phyloP scores from a whole-genome alignment of 2,888 invertebrate genomes.

The Horisme vitalbata region DNA sequence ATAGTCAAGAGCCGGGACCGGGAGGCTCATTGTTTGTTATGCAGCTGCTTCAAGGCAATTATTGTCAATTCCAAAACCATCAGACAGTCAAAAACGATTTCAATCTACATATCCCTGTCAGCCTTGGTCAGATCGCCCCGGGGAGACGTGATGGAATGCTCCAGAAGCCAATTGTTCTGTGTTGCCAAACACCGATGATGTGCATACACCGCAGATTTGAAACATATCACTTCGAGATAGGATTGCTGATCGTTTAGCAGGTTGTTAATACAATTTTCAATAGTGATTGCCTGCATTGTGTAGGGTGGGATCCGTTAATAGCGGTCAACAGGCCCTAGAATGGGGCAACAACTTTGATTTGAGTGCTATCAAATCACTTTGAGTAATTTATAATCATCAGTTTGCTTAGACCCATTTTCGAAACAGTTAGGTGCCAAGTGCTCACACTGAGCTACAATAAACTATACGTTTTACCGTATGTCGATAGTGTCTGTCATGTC shows the following conservation, averaged over 20 bases:
- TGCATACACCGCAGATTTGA: not conserved
- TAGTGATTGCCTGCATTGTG: slow-evolving; percentile 56
- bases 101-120: slow-evolving; percentile 14
- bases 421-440: slow-evolving; percentile 12
- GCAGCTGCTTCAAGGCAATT: not conserved
- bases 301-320: slow-evolving; percentile 39
- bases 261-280: slow-evolving; percentile 28
- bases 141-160: slow-evolving; percentile 30
- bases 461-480: too few relatives aligned
- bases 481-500: too few relatives aligned
- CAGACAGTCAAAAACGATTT: slow-evolving; percentile 5
- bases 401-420: slow-evolving; percentile 17
- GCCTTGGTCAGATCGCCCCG: slow-evolving; percentile 6
- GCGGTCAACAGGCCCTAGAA: slow-evolving; percentile 33
- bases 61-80: not conserved
- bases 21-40: too few relatives aligned
- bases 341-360: slow-evolving; percentile 29
- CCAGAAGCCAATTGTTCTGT: slow-evolving; percentile 26
- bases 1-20: too few relatives aligned
- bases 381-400: slow-evolving; percentile 29
- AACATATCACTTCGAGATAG: slow-evolving; percentile 8
- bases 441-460: too few relatives aligned
- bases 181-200: slow-evolving; percentile 25
- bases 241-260: slow-evolving; percentile 5
- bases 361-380: slow-evolving; percentile 25